Base-by-base conservation (phyloP, 2,888 invertebrate genomes). In the Athrips mouffetella region DNA sequence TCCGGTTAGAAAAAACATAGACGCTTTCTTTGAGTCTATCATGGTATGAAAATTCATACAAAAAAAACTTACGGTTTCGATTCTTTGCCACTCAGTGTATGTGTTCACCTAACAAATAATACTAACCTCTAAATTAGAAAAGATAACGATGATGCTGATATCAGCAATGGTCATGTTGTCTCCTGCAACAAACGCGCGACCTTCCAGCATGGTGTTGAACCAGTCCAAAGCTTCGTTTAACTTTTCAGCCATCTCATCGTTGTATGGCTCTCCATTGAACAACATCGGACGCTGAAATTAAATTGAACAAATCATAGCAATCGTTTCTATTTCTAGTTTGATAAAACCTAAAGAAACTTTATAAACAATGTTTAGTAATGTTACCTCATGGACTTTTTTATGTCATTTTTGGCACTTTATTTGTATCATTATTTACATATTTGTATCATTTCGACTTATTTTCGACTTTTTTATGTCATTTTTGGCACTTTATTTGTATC, bases 91-190 rank as follows among this genome's bases (percentile, higher is more conserved):
- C 16, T 10, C 3, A 21, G 2, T 20, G 2, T 3, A 42, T 25
- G 11, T 10, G 7, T 7, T 23, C 8, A 16, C 1, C 1, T 1
- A 16, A 16, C 5, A 35, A 1, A 8, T 11, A 37, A 21, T 18
- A 70, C 70, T 77, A 76, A 92, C 92, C 55, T 91, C 91, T 41
- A 91, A 76, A 52, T 91, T 90, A 25, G 90, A 89, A 10, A 94
- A 77, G 8, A 91, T 89, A 7, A 92, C 88, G 10, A 91, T 80
- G 2, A 93, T 89, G 29, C 90, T 74, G 55, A 93, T 89, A 67
- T 94, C 94, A 2, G 94, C 94, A 13, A 94, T 87, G 1, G 94
- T 93, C 50, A 94, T 68, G 50, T 91, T 84, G 45, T 92, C 89
- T 3, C 94, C 94, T 5, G 93, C 93, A 1, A 91, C 90, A 73